Evolutionary conservation across 2,113 vertebrate species (phyloP).

Genomic region (Tursiops truncatus): DNA sequence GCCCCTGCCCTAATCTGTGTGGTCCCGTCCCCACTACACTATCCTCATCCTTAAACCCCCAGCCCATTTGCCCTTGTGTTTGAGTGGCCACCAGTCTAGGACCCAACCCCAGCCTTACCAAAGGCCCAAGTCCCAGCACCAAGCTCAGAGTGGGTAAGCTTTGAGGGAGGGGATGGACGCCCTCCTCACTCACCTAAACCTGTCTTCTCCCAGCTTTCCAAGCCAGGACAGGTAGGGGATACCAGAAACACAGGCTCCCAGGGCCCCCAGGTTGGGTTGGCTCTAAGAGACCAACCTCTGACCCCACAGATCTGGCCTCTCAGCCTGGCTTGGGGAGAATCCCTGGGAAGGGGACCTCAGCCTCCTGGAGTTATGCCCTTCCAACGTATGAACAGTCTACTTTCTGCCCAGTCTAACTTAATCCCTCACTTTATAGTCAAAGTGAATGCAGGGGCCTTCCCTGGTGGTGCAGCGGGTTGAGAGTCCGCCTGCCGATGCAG

Average conservation of each 20-base stretch:
- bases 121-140: not conserved
- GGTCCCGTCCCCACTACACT: not conserved
- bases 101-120: not conserved
- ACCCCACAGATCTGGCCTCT: not conserved
- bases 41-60: not conserved
- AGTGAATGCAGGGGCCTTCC: not conserved
- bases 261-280: not conserved
- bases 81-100: not conserved
- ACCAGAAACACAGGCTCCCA: not conserved
- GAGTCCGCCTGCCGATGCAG: too few relatives aligned
- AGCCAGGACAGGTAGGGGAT: not conserved
- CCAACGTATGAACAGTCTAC: not conserved
- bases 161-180: not conserved
- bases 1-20: not conserved
- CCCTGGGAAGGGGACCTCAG: not conserved
- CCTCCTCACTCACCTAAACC: not conserved
- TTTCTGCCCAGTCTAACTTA: not conserved
- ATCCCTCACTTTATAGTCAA: not conserved
- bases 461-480: too few relatives aligned
- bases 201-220: not conserved
- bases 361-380: not conserved
- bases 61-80: not conserved
- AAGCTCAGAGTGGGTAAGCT: not conserved
- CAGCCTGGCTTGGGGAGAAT: not conserved
- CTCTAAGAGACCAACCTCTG: not conserved